A percentile compares a stretch with the other conserved stretches of the same genome.
These are phyloP conservation scores for Phocoena sinus DNA, from an alignment of 2,113 vertebrate species.

Conservation along the genomic window DNA sequence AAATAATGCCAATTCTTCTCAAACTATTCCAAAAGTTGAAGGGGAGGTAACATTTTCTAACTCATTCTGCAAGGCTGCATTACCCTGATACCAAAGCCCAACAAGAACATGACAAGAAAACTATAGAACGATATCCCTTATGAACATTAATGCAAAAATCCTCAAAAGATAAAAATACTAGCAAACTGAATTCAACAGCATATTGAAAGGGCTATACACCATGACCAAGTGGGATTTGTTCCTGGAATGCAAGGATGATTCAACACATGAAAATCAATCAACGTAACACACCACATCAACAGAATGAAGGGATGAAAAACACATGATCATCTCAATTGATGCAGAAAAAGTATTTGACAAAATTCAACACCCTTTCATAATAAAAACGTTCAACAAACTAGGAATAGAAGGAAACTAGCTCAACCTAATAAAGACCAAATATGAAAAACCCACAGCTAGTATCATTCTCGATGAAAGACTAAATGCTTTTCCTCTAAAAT, in stretches of 20 bases:
- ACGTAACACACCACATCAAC: accelerated
- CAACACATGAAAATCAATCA: not conserved
- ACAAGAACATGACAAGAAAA: not conserved
- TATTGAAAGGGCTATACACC: not conserved
- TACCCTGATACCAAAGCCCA: not conserved
- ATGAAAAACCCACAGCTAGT: not conserved
- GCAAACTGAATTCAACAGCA: not conserved
- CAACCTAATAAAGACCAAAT: not conserved
- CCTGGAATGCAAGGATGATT: not conserved
- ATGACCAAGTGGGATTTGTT: not conserved
- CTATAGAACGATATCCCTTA: not conserved
- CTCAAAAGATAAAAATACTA: not conserved
- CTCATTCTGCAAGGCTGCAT: not conserved
- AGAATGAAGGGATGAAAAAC: not conserved
- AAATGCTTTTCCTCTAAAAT: not conserved
- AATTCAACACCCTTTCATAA: not conserved
- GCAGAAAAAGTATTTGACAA: not conserved
- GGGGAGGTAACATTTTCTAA: not conserved
- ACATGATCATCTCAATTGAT: not conserved
- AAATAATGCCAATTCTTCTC: not conserved
- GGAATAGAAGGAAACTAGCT: not conserved
- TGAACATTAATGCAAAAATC: not conserved
- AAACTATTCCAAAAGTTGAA: not conserved
- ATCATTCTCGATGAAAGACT: not conserved
- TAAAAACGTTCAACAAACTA: not conserved